Evolutionary conservation across 2,797 vertebrate species (phyloP), one percentile per base, ranked within the genome.

Genomic region (Hippopotamyrus pictus): DNA sequence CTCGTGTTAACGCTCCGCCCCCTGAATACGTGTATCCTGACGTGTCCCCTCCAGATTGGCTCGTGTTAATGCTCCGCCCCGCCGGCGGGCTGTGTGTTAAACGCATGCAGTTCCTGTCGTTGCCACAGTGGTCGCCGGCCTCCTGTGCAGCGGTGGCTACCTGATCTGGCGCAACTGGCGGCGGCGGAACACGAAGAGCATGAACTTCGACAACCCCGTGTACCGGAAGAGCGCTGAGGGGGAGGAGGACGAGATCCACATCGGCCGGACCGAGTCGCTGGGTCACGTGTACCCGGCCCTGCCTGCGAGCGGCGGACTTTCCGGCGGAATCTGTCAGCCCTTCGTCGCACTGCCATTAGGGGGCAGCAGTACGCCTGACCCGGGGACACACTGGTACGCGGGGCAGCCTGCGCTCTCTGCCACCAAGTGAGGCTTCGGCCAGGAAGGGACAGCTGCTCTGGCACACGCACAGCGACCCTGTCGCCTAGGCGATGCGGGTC

Each of bases 171-270:
- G 98, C 41, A 98, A 99, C 95, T 99, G 98, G 98, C 97, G 97
- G 90, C 95, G 96, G 94, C 97, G 98, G 96, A 98, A 98, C 91
- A 99, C 98, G 85, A 99, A 99, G 95, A 99, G 98, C 95, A 99
- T 99, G 99, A 99, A 99, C 94, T 99, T 99, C 88, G 99, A 99
- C 94, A 99, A 99, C 92, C 99, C 99, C 0, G 99, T 99, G 3
- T 99, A 99, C 85, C 97, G 99, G 91, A 99, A 99, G 94, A 99
- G 97, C 92, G 97, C 96, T 0, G 96, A 95, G 29, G 97, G 97
- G 90, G 98, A 99, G 90, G 98, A 98, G 91, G 98, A 99, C 0
- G 98, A 99, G 95, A 99, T 99, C 93, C 98, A 99, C 94, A 99
- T 99, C 90, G 98, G 98, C 17, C 94, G 97, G 91, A 96, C 97